phyloP scores from a whole-genome alignment of 2,888 invertebrate species.

The Ctenicera cuprea region DNA sequence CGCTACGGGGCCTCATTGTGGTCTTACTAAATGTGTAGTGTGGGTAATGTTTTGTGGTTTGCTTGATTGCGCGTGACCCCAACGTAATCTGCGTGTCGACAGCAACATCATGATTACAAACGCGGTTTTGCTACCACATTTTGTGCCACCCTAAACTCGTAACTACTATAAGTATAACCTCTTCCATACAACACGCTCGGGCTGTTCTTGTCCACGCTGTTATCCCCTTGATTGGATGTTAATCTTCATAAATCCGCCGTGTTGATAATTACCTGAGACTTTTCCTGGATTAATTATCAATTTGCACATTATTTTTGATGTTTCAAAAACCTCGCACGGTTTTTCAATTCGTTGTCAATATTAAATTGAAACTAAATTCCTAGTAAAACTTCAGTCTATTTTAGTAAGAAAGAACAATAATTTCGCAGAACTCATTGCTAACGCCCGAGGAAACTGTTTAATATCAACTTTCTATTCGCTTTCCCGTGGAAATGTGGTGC shows the following conservation, averaged over 20 bases:
- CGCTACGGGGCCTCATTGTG: slow-evolving; percentile 7
- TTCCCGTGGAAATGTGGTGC: not conserved
- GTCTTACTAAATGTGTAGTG: slow-evolving; percentile 26
- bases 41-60: slow-evolving; percentile 41
- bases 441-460: slow-evolving; percentile 18
- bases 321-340: too few relatives aligned
- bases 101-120: slow-evolving; percentile 45
- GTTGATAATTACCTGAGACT: not conserved
- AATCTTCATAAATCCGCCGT: not conserved
- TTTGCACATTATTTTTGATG: too few relatives aligned
- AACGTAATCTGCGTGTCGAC: slow-evolving; percentile 44
- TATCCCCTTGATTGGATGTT: not conserved
- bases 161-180: not conserved
- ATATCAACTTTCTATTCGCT: slow-evolving; percentile 17
- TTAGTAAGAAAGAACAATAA: slow-evolving; percentile 1
- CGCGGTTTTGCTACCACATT: slow-evolving; percentile 26
- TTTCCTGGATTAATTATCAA: too few relatives aligned
- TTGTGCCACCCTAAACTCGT: not conserved
- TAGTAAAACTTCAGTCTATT: not conserved
- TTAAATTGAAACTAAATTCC: too few relatives aligned
- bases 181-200: not conserved
- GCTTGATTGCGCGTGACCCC: slow-evolving; percentile 45
- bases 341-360: too few relatives aligned
- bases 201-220: not conserved
- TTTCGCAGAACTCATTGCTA: not conserved